Evolutionary conservation across 2,888 invertebrate genomes (phyloP), one percentile per base, ranked within the genome.

Genomic region (Ochropleura plecta): DNA sequence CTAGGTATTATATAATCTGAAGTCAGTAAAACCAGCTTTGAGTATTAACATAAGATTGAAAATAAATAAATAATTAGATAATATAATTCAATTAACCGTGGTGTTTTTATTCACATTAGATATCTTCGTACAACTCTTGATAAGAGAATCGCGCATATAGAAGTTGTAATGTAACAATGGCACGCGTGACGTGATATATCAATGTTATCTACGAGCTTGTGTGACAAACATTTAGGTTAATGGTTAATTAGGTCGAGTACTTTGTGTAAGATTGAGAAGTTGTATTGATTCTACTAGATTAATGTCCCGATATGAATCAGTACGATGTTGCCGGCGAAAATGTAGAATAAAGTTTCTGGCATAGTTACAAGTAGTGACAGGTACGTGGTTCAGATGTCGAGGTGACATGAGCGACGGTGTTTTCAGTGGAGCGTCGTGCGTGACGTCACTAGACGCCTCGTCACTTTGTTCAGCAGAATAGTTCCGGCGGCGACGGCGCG

Each of bases 211-310:
- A 78, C 63, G 51, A 74, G 76, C 78, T 81, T 86, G 90, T 92
- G 88, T 91, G 90, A 90, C 89, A 87, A 89, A 89, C 89, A 94
- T 92, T 89, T 95, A 91, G 94, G 94, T 94, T 93, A 94, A 92
- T 92, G 88, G 91, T 91, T 93, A 95, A 94, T 93, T 92, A 90
- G 95, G 95, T 93, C 94, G 92, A 93, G 92, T 91, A 91, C 90
- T 90, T 89, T 69, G 76, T 68, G 70, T 76, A 82, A 90, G 88
- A 90, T 88, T 89, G 86, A 90, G 87, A 86, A 87, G 88, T 88
- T 87, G 86, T 90, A 91, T 91, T 90, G 92, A 92, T 92, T 91
- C 85, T 79, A 80, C 68, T 70, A 79, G 79, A 69, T 79, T 84
- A 78, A 63, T 59, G 68, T 63, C 16, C 48, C 69, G 77, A 74